Conservation (phyloP, 2,113 vertebrate genomes). For the Lamprologus lemairii region DNA sequence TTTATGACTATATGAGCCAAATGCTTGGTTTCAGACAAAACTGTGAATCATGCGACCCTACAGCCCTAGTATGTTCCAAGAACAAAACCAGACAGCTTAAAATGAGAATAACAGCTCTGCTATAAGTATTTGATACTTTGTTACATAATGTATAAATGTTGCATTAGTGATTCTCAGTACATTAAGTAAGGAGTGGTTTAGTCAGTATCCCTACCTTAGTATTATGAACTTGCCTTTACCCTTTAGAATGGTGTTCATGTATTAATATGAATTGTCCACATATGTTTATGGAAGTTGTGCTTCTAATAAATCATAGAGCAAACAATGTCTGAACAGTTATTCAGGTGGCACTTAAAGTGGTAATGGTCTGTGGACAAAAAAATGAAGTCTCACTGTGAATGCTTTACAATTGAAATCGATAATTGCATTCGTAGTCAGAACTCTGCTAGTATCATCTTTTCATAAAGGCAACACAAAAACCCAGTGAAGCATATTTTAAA, state of each 20-base stretch:
- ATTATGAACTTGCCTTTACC: not conserved
- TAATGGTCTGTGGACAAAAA: not conserved
- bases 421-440: not conserved
- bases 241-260: not conserved
- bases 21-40: not conserved
- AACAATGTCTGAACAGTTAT: not conserved
- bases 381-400: not conserved
- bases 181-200: not conserved
- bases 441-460: not conserved
- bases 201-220: not conserved
- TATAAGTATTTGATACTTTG: not conserved
- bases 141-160: not conserved
- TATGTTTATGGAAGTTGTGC: not conserved
- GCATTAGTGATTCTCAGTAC: not conserved
- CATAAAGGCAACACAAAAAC: not conserved
- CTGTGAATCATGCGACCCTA: not conserved
- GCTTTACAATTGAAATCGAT: not conserved
- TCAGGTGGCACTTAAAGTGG: not conserved
- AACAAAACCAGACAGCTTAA: not conserved
- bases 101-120: not conserved
- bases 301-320: not conserved
- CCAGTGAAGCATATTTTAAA: not conserved
- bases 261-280: not conserved
- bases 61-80: rapidly evolving
- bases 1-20: not conserved